Conservation (phyloP, 2,797 vertebrate species). For the Trachops cirrhosus region DNA sequence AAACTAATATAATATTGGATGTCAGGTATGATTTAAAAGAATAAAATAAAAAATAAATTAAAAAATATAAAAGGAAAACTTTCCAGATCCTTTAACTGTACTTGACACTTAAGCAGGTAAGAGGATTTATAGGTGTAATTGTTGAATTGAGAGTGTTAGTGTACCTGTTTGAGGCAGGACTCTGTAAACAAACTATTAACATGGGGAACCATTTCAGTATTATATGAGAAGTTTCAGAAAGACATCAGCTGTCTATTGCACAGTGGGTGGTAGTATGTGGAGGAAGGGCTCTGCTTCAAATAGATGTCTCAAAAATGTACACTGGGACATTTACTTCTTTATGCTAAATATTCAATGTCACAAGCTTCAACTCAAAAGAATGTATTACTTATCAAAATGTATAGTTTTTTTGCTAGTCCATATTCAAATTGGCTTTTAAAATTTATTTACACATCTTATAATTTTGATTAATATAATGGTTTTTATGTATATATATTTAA, state of each 20-base stretch:
- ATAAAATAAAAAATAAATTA: too few species aligned
- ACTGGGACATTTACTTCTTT: background rate
- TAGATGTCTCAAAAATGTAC: background rate
- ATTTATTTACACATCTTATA: background rate
- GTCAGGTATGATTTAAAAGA: too few species aligned
- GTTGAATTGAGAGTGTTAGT: background rate
- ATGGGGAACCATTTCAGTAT: background rate
- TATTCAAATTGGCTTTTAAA: background rate
- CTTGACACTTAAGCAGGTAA: background rate
- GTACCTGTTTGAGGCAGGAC: background rate
- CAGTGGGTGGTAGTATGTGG: background rate
- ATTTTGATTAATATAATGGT: background rate
- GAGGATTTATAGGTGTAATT: background rate
- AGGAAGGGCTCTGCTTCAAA: background rate
- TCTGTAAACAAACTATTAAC: background rate
- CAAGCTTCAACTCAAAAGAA: background rate
- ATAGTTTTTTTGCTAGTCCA: background rate
- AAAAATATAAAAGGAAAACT: background rate
- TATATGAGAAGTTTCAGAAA: background rate
- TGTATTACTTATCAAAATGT: background rate
- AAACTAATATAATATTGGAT: too few species aligned
- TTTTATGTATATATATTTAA: background rate
- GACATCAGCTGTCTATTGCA: background rate
- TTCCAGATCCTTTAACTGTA: background rate
- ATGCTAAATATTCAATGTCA: background rate